These are phyloP conservation scores for Tetranychus truncatus DNA, from an alignment of 2,888 invertebrate genomes.

Conservation along the genomic window DNA sequence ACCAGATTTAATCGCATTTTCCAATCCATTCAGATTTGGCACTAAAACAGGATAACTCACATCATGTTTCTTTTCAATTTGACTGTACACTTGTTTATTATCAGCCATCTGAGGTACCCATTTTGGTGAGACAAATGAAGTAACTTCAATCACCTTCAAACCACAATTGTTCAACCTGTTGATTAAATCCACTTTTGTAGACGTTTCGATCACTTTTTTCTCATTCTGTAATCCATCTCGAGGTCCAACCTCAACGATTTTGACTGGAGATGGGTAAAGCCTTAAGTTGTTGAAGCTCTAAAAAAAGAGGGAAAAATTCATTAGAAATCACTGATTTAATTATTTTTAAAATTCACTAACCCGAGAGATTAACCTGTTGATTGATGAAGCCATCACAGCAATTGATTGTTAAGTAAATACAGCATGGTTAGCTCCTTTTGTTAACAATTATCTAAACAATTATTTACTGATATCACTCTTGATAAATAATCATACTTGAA, in stretches of 20 bases:
- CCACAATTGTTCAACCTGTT: constrained; percentile 67
- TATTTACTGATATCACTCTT: no score
- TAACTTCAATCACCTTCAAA: constrained; percentile 67
- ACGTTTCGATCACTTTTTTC: constrained; percentile 38
- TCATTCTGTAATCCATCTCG: constrained; percentile 97
- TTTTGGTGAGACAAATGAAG: constrained; percentile 84
- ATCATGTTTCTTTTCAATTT: constrained; percentile 46
- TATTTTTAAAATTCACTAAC: no score
- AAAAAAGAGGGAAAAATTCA: background rate
- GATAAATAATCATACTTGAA: no score
- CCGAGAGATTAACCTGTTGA: no score
- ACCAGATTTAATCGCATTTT: constrained; percentile 37
- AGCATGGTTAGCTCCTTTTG: no score
- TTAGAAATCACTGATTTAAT: no score
- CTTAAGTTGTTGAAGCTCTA: constrained; percentile 1
- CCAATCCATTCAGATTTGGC: constrained; percentile 59
- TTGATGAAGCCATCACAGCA: no score
- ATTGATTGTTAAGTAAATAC: no score
- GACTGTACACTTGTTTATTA: constrained; percentile 51
- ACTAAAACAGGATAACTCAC: constrained; percentile 77
- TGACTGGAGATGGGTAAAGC: constrained; percentile 36
- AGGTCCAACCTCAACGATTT: constrained; percentile 92
- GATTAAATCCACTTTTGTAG: constrained; percentile 73
- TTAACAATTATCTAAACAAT: no score
- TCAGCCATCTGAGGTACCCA: constrained; percentile 99